phyloP scores from a whole-genome alignment of 2,113 vertebrate genomes.

The Centrocercus urophasianus region DNA sequence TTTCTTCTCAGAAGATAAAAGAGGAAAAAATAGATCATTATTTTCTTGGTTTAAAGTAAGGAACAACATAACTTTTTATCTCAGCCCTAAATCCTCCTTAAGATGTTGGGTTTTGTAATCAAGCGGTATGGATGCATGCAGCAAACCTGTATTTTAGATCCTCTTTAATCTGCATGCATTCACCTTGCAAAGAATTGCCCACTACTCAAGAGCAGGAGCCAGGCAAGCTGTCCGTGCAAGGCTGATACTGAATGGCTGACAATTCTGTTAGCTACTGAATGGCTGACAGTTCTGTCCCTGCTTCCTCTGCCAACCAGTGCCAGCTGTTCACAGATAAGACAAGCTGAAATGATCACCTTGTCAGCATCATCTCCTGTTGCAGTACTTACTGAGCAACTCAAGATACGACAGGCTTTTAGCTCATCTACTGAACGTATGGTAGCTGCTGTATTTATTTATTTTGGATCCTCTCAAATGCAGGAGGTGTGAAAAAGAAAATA shows the following conservation, averaged over 20 bases:
- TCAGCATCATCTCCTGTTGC: neutral
- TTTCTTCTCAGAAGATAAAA: constrained; percentile 56
- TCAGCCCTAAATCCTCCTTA: neutral
- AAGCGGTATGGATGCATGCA: neutral
- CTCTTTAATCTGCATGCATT: neutral
- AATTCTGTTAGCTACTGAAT: neutral
- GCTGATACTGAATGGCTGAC: neutral
- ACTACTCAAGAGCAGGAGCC: neutral
- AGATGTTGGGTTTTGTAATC: neutral
- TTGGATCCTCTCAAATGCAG: neutral
- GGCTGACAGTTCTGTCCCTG: neutral
- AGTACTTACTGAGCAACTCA: neutral
- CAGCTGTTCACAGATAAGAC: neutral
- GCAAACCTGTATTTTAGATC: neutral
- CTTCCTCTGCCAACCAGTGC: neutral
- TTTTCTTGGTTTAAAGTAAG: neutral
- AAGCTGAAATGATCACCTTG: neutral
- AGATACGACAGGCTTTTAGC: neutral
- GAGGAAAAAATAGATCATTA: constrained; percentile 17
- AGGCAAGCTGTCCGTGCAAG: neutral
- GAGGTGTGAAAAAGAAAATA: neutral
- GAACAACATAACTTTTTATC: neutral
- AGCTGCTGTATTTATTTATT: neutral
- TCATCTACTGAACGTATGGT: neutral
- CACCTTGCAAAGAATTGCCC: neutral